Base-by-base conservation (phyloP, 1,140 invertebrate species). In the Danaus melanippus region DNA sequence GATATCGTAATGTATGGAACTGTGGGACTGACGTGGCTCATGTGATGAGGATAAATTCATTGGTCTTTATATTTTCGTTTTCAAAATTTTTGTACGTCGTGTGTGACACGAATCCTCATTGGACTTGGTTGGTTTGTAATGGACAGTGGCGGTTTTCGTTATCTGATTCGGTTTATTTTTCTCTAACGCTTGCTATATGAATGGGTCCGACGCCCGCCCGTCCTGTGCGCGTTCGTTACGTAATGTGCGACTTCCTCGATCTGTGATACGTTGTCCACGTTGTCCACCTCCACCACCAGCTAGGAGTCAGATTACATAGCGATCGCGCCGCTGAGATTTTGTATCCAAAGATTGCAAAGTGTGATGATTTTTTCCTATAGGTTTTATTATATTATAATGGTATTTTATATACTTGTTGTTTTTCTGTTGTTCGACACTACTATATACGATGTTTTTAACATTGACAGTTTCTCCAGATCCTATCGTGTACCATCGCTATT, bases 281-380 rank as follows among this genome's bases (percentile, higher is more conserved):
- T 11, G 47, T 51, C 55, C 12, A 32, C 10, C 15, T 12, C 10
- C 40, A 15, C n/a, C 11, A 49, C 41, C n/a, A 39, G 11, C 42
- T 9, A 43, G 41, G 44, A 12, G 21, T 43, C 45, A 61, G 10
- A 53, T 56, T 59, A 52, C 49, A 17, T 10, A 46, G 46, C 53
- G 40, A 56, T 11, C 42, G 50, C 59, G 42, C 53, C 50, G 39
- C 42, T 57, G 53, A 58, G 59, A 73, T 76, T 79, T 82, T 82
- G 79, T 85, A 83, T 85, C 82, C 82, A 85, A 85, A 85, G 79
- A 85, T 81, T 80, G 76, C 72, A 72, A 71, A 74, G 77, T 85
- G 79, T 85, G 79, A 81, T 83, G 74, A 58, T 77, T 71, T 78
- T 69, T 84, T 80, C 78, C 74, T 83, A 79, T 85, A 84, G 75